Evolutionary conservation across 2,888 invertebrate species (phyloP).

Genomic region (Clistopyga incitator): DNA sequence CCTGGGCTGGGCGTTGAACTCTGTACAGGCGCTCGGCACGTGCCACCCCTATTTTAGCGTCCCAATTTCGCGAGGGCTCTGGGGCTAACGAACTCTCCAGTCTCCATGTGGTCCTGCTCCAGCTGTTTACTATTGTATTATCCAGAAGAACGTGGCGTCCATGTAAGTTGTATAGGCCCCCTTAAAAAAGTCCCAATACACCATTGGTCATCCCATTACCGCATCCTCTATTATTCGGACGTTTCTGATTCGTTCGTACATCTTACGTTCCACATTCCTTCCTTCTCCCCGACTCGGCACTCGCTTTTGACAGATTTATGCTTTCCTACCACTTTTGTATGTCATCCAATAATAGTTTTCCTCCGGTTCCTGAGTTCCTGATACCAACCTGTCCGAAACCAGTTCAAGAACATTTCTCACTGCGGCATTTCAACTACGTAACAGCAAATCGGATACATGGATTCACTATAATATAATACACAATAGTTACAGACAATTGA

Average conservation of each 20-base stretch:
- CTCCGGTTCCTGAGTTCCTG: constrained; percentile 77
- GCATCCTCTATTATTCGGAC: not conserved
- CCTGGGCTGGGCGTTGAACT: constrained; percentile 75
- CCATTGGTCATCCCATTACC: not conserved
- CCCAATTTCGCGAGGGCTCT: constrained; percentile 70
- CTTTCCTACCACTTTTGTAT: constrained; percentile 83
- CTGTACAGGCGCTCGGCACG: constrained; percentile 50
- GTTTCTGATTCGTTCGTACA: constrained; percentile 6
- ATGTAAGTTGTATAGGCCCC: constrained; percentile 37
- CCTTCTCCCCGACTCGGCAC: not conserved
- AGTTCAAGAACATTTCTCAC: constrained; percentile 70
- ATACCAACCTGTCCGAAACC: constrained; percentile 75
- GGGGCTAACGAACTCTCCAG: constrained; percentile 73
- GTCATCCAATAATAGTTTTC: constrained; percentile 81
- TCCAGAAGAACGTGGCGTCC: constrained; percentile 70
- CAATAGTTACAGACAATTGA: not conserved
- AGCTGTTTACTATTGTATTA: constrained; percentile 83
- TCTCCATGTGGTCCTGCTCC: constrained; percentile 78
- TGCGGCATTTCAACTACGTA: not conserved
- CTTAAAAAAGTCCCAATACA: not conserved
- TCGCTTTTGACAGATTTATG: constrained; percentile 75
- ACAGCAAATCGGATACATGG: not conserved
- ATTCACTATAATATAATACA: not conserved
- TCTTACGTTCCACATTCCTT: not conserved
- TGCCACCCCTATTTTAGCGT: constrained; percentile 76